Evolutionary conservation across 2,797 vertebrate species (phyloP).

Genomic region (Pangasius larnaudii): DNA sequence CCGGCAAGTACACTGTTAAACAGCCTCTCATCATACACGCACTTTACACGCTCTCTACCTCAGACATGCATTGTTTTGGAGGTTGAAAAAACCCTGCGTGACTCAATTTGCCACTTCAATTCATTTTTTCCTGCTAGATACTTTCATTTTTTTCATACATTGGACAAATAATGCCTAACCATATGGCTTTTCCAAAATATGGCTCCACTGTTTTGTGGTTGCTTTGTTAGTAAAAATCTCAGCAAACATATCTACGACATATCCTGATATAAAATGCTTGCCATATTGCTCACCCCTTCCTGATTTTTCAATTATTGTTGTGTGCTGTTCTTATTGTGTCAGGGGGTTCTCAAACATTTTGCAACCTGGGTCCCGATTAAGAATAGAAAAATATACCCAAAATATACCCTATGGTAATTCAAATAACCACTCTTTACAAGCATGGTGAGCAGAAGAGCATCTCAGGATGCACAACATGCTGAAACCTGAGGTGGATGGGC

Average conservation of each 20-base stretch:
- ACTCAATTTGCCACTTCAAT: background rate
- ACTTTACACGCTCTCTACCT: conserved; percentile 4
- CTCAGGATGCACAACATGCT: no score
- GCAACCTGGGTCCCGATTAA: no score
- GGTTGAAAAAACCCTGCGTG: background rate
- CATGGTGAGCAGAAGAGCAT: no score
- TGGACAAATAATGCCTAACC: background rate
- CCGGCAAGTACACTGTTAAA: conserved; percentile 37
- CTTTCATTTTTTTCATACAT: background rate
- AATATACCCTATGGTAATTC: no score
- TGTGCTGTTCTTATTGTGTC: background rate
- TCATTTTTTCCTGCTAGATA: background rate
- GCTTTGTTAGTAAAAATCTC: background rate
- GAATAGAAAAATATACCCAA: no score
- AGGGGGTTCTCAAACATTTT: no score
- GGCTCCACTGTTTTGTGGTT: background rate
- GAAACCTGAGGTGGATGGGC: no score
- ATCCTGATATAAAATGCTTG: background rate
- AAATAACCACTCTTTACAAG: no score
- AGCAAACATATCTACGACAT: background rate
- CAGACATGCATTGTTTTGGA: conserved; percentile 23
- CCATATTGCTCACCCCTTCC: no score
- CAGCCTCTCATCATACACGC: conserved; percentile 41
- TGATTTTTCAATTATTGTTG: background rate
- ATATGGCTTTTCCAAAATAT: no score